Base-by-base conservation (phyloP, 2,888 invertebrate species). In the Scrobipalpa atriplicella region DNA sequence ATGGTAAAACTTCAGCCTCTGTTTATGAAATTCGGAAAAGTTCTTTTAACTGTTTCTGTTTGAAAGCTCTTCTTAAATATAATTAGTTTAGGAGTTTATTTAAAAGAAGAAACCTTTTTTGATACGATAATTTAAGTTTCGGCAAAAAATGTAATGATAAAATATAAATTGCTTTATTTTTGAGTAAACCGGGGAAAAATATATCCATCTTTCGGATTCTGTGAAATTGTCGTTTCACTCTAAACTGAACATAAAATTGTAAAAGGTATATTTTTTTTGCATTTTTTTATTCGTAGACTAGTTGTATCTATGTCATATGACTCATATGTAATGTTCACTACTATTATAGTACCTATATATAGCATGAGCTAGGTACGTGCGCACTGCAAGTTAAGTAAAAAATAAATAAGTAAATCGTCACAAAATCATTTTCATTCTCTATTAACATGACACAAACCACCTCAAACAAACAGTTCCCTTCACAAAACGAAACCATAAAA, bases 401-500 rank as follows among this genome's bases (percentile, higher is more conserved):
- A n/a, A 5, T 9, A 11, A 29, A 21, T 18, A 54, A 16, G 21
- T 51, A 21, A 19, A 54, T 2, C 13, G 1, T 13, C 29, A 13
- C 19, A 38, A 58, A 13, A 36, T 8, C 8, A n/a, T 36, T 1
- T 38, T n/a, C n/a, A n/a, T 36, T 58, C 16, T 36, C 29, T n/a
- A 38, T n/a, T n/a, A 38, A 29, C 16, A 58, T 16, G 29, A 16
- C 58, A 58, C 58, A 58, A 58, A 38, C 58, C 58, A 58, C 38
- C n/a, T n/a, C 38, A 16, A 52, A 52, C 58, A 36, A 36, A 7
- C 58, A n/a, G 36, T 58, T 73, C 70, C 67, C 66, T 69, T 71
- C 68, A 69, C 73, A 69, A 75, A 73, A 70, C 72, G 74, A 63
- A 67, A 51, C 67, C 68, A 72, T 78, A 76, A 77, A 79, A 75